Percentiles rank a stretch among this genome's conserved stretches.
Evolutionary conservation across 2,888 invertebrate species (phyloP).

Genomic region (Stramonita haemastoma): DNA sequence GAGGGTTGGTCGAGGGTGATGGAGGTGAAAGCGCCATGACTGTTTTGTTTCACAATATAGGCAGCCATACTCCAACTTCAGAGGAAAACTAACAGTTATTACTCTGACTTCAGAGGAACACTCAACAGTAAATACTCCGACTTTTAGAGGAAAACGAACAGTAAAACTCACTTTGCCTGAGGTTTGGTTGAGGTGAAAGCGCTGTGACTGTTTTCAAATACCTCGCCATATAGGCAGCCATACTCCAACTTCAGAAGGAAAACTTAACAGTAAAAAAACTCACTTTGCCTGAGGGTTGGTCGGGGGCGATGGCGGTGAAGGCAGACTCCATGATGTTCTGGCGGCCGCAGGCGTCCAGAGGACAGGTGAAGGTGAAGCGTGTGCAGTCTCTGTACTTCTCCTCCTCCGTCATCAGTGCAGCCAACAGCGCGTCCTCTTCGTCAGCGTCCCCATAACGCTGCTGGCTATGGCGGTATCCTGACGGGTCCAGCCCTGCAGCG

Average conservation of each 20-base stretch:
- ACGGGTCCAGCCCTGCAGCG: constrained; percentile 78
- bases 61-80: too few species aligned
- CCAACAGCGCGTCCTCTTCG: constrained; percentile 74
- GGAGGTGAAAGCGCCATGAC: constrained; percentile 73
- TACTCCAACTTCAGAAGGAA: too few species aligned
- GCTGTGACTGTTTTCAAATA: too few species aligned
- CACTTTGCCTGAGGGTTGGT: constrained; percentile 19
- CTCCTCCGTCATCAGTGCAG: constrained; percentile 76
- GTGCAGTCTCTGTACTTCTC: constrained; percentile 81
- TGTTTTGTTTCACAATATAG: too few species aligned
- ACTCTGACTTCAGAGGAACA: too few species aligned
- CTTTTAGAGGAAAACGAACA: too few species aligned
- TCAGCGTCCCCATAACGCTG: constrained; percentile 72
- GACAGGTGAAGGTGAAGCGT: constrained; percentile 82
- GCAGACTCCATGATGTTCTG: constrained; percentile 79
- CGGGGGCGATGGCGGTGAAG: constrained; percentile 58
- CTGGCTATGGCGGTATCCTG: constrained; percentile 76
- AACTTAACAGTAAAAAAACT: too few species aligned
- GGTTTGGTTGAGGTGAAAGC: too few species aligned
- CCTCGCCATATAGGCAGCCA: too few species aligned
- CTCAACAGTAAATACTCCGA: too few species aligned
- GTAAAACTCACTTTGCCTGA: too few species aligned
- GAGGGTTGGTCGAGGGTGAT: constrained; percentile 36
- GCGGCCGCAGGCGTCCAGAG: constrained; percentile 77
- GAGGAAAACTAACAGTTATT: too few species aligned